Percentiles rank a stretch among this genome's conserved stretches.
Evolutionary conservation across 1,140 invertebrate genomes (phyloP).

Genomic region (Dendrolimus kikuchii): DNA sequence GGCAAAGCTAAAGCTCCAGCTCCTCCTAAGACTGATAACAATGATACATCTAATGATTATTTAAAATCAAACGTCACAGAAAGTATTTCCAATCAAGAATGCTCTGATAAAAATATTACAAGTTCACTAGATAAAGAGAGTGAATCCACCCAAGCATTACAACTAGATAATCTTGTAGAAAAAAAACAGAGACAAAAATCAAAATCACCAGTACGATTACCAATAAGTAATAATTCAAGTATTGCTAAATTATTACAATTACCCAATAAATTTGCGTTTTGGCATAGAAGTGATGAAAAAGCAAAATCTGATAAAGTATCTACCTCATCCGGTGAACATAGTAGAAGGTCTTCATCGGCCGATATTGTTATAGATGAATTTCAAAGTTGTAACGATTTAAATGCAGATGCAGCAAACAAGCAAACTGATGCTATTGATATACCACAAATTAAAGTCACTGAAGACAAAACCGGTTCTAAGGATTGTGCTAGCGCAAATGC

Average conservation of each 20-base stretch:
- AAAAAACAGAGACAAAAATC: slow-evolving; percentile 40
- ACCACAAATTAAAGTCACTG: slow-evolving; percentile 17
- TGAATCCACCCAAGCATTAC: slow-evolving; percentile 11
- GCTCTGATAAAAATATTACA: neutral
- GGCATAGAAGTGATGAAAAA: slow-evolving; percentile 57
- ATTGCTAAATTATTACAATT: slow-evolving; percentile 64
- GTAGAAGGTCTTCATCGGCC: slow-evolving; percentile 36
- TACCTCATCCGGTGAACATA: slow-evolving; percentile 29
- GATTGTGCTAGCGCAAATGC: slow-evolving; percentile 36
- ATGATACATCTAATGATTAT: neutral
- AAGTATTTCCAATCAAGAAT: neutral
- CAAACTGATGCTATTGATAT: slow-evolving; percentile 9
- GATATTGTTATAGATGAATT: slow-evolving; percentile 34
- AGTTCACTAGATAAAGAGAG: slow-evolving; percentile 18
- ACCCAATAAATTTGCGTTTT: slow-evolving; percentile 66
- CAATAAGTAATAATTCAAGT: slow-evolving; percentile 32
- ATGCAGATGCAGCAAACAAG: slow-evolving; percentile 9
- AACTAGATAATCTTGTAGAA: slow-evolving; percentile 30
- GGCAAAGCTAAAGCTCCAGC: slow-evolving; percentile 63
- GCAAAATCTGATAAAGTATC: slow-evolving; percentile 34
- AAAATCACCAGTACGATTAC: slow-evolving; percentile 37
- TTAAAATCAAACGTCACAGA: too few species aligned
- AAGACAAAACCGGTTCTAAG: slow-evolving; percentile 24
- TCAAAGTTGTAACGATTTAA: slow-evolving; percentile 35
- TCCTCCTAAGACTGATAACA: slow-evolving; percentile 26